Percentiles rank a stretch among this genome's conserved stretches.
Conservation (phyloP, 2,113 vertebrate genomes). For the Hypocryptadius cinnamomeus region DNA sequence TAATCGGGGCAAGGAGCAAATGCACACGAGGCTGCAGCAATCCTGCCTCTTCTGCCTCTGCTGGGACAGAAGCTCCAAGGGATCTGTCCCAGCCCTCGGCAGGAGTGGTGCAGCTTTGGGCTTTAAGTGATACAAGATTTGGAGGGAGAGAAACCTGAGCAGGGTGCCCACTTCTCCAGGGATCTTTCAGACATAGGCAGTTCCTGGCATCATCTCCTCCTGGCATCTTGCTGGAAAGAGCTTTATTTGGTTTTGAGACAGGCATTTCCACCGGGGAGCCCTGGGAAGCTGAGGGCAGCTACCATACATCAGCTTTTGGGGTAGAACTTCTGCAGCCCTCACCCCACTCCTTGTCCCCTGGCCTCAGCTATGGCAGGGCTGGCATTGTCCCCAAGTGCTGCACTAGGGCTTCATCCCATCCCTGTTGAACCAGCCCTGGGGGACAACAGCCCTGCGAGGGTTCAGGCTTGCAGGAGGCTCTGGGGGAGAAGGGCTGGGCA, state of each 20-base stretch:
- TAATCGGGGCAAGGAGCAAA: conserved; percentile 42
- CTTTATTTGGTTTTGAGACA: not conserved
- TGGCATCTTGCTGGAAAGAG: not conserved
- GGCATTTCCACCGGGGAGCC: not conserved
- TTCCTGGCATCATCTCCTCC: not conserved
- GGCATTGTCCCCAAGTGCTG: rapidly evolving
- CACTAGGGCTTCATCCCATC: not conserved
- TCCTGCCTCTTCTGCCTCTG: not conserved
- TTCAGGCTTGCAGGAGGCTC: not conserved
- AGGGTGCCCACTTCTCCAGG: not conserved
- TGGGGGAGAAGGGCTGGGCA: not conserved
- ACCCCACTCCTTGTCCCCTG: not conserved
- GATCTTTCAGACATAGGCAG: not conserved
- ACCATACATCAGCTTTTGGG: not conserved
- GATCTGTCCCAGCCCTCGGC: rapidly evolving
- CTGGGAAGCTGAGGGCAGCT: not conserved
- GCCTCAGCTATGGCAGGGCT: not conserved
- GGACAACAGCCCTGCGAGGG: not conserved
- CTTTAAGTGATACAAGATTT: not conserved
- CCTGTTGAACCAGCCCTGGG: not conserved
- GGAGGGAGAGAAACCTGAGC: not conserved
- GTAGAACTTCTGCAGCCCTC: not conserved
- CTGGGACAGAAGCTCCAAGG: not conserved
- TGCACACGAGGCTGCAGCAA: not conserved
- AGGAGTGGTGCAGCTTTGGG: not conserved